Conservation (phyloP, 2,113 vertebrate genomes). For the Ceuthmochares aereus region DNA sequence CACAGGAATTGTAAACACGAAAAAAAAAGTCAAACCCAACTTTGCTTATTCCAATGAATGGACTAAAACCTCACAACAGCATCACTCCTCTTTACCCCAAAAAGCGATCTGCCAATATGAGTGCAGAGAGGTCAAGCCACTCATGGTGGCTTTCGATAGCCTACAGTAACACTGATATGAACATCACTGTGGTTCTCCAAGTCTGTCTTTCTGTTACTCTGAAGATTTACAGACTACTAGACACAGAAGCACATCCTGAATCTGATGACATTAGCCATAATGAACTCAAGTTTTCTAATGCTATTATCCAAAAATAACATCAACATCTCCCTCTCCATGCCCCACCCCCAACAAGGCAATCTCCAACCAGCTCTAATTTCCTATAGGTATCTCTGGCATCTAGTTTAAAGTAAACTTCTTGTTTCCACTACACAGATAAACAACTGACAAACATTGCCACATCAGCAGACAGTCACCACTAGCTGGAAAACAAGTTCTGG, state of each 20-base stretch:
- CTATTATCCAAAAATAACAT: not conserved
- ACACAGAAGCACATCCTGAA: not conserved
- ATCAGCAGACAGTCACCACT: not conserved
- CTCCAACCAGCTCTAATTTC: not conserved
- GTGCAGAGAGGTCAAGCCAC: not conserved
- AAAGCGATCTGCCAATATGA: not conserved
- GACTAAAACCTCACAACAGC: not conserved
- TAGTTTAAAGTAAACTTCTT: not conserved
- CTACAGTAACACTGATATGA: not conserved
- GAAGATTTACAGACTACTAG: not conserved
- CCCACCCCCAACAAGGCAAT: not conserved
- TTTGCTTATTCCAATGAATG: not conserved
- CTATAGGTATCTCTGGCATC: not conserved
- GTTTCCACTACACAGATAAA: not conserved
- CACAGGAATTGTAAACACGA: not conserved
- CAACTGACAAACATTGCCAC: not conserved
- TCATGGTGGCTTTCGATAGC: not conserved
- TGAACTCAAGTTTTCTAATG: not conserved
- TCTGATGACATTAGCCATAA: not conserved
- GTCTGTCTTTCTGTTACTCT: not conserved
- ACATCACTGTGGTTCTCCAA: not conserved
- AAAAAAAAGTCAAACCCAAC: not conserved
- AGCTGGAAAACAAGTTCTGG: not conserved
- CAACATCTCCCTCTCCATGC: not conserved
- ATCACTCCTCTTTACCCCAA: not conserved